Evolutionary conservation across 2,113 vertebrate genomes (phyloP).

Genomic region (Malurus melanocephalus): DNA sequence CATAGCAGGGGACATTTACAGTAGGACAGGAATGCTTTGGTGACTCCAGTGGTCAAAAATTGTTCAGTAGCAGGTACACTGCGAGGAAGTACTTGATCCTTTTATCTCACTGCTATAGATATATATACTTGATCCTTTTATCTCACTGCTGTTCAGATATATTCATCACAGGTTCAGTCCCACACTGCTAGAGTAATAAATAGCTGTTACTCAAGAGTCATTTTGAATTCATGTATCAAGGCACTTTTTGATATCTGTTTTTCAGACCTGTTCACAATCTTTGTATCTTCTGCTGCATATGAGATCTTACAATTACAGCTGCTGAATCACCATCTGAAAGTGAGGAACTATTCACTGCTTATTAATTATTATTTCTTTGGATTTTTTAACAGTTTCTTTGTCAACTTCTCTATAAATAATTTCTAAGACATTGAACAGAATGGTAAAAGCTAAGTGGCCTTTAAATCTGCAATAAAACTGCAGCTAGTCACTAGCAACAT

Average conservation of each 20-base stretch:
- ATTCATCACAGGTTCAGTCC: not conserved
- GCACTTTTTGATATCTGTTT: not conserved
- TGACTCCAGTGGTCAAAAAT: not conserved
- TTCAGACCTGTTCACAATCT: not conserved
- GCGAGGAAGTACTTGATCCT: not conserved
- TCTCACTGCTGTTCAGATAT: not conserved
- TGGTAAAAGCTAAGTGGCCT: not conserved
- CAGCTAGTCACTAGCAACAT: conserved; percentile 4
- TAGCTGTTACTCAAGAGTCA: not conserved
- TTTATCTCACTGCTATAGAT: not conserved
- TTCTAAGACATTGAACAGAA: not conserved
- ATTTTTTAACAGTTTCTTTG: not conserved
- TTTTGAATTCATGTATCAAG: not conserved
- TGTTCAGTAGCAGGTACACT: not conserved
- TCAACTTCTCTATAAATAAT: not conserved
- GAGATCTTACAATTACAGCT: not conserved
- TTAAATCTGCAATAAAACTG: conserved; percentile 20
- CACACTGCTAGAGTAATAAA: not conserved
- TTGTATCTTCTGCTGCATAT: not conserved
- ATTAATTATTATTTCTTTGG: not conserved
- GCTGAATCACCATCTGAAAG: not conserved
- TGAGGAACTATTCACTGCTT: not conserved
- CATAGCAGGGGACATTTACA: not conserved
- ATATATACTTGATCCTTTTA: not conserved
- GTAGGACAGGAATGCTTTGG: not conserved